Conservation (phyloP, 1,140 invertebrate species). For the Neoseiulus cucumeris region DNA sequence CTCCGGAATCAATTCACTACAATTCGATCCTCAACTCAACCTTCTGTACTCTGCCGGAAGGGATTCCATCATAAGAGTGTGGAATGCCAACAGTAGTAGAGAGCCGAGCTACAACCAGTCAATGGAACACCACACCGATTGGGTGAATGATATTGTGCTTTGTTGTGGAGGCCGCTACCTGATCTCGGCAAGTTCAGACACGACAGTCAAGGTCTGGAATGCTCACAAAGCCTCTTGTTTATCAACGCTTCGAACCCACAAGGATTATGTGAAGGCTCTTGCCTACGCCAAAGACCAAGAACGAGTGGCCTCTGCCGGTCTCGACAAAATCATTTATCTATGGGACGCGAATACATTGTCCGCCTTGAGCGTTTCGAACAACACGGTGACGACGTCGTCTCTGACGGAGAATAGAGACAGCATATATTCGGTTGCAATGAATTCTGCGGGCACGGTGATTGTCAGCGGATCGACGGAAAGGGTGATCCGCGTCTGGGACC, state of each 20-base stretch:
- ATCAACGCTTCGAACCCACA: conserved; percentile 89
- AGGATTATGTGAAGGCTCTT: conserved; percentile 93
- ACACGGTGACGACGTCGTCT: conserved; percentile 94
- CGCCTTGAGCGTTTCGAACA: conserved; percentile 89
- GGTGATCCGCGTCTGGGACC: conserved; percentile 90
- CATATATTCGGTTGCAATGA: conserved; percentile 98
- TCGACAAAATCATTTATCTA: conserved; percentile 89
- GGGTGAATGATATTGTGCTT: conserved; percentile 97
- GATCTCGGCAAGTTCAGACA: conserved; percentile 96
- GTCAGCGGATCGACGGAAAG: conserved; percentile 94
- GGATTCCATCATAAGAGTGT: conserved; percentile 93
- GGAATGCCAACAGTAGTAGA: conserved; percentile 40
- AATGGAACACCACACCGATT: conserved; percentile 85
- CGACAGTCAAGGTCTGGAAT: conserved; percentile 99
- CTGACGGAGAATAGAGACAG: conserved; percentile 91
- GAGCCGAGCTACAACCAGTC: conserved; percentile 60
- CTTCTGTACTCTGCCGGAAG: conserved; percentile 90
- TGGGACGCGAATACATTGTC: conserved; percentile 99
- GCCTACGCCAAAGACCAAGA: conserved; percentile 97
- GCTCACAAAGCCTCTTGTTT: conserved; percentile 98
- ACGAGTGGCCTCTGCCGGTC: conserved; percentile 85
- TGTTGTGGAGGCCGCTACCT: conserved; percentile 91
- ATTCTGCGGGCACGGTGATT: conserved; percentile 79
- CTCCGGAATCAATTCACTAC: conserved; percentile 85
- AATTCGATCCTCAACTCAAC: conserved; percentile 66